Base-by-base conservation (phyloP, 2,888 invertebrate genomes). In the Acronicta aceris region DNA sequence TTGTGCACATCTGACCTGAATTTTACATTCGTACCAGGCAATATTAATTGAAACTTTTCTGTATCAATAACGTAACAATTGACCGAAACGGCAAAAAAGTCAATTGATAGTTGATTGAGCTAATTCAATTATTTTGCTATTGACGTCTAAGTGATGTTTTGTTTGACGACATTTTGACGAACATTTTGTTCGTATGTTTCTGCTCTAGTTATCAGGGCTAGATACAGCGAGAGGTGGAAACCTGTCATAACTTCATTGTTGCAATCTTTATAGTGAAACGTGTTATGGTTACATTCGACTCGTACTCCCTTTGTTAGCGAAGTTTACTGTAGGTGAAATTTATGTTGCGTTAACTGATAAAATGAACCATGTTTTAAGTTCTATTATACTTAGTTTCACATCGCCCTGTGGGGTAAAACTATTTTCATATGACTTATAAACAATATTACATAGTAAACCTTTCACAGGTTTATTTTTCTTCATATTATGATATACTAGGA, bases 161-260 rank as follows among this genome's bases (percentile, higher is more conserved):
- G 51, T 66, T 52, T 46, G 36, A 17, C n/a, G 25, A 55, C 17
- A 40, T 55, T 61, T 61, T n/a, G 59, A 51, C 67, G 46, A 52
- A n/a, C 45, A 57, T 56, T 67, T 67, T 54, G 68, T 67, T 46
- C 43, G 52, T 71, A 59, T 50, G 51, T 72, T 72, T 72, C 46
- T 67, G 70, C 73, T 70, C 73, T 72, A 70, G 43, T 70, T 62
- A 46, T 59, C 65, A 27, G 15, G 48, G 42, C 45, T 13, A 12
- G 17, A 46, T 38, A 38, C 67, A 33, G 67, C 60, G 54, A 52
- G 67, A 36, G 52, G 67, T 61, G 43, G 51, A 49, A 38, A 33
- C 61, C 46, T 62, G 68, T 72, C 68, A 72, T 70, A 72, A 67
- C 47, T 67, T 70, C 47, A 69, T 69, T 71, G 59, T 72, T 72